Conservation (phyloP, 2,888 invertebrate genomes). For the Horisme vitalbata region DNA sequence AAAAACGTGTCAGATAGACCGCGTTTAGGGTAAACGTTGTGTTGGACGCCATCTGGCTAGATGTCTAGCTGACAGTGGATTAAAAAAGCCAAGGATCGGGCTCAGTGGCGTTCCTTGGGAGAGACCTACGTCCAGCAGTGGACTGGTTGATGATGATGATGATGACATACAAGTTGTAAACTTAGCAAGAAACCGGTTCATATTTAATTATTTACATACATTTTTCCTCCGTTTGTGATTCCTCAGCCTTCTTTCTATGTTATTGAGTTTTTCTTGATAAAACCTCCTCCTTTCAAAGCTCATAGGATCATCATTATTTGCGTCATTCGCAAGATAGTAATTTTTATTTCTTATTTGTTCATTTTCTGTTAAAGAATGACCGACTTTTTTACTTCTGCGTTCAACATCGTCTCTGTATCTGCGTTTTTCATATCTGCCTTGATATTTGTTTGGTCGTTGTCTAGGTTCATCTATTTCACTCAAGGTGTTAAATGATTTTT, state of each 20-base stretch:
- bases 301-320: conserved; percentile 39
- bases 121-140: no score
- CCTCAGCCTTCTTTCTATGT: conserved; percentile 49
- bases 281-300: conserved; percentile 54
- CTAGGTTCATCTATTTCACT: conserved; percentile 9
- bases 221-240: conserved; percentile 36
- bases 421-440: neutral
- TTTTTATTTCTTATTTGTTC: conserved; percentile 25
- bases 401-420: conserved; percentile 1
- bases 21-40: no score
- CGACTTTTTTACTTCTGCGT: neutral
- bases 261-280: conserved; percentile 61
- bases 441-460: conserved; percentile 1
- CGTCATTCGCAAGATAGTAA: conserved; percentile 23
- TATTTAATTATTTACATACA: conserved; percentile 34
- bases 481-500: conserved; percentile 17
- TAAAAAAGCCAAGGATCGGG: no score
- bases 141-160: no score
- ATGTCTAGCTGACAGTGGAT: no score
- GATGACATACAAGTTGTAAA: no score
- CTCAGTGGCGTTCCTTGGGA: no score
- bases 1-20: no score
- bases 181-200: no score
- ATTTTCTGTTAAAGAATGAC: neutral
- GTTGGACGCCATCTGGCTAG: no score